phyloP scores from a whole-genome alignment of 2,797 vertebrate species.

The Typhlichthys eigenmanni region DNA sequence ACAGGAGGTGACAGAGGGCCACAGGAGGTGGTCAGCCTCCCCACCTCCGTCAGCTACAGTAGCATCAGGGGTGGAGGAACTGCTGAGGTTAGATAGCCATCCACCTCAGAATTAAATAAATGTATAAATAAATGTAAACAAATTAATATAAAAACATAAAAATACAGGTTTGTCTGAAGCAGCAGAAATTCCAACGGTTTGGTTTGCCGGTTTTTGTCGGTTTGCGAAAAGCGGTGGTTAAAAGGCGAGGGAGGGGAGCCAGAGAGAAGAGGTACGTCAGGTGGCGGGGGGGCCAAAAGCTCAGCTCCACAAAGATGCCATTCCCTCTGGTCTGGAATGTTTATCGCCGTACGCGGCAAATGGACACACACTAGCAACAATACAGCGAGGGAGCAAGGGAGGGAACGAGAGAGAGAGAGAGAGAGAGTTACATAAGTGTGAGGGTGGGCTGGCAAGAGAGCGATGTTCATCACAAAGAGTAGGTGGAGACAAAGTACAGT shows the following conservation, averaged over 20 bases:
- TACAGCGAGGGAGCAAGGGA: conserved; percentile 8
- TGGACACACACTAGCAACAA: conserved; percentile 68
- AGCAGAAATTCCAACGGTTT: no score
- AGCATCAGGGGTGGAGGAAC: not conserved
- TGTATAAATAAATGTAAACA: no score
- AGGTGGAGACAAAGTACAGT: conserved; percentile 18
- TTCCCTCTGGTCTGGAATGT: conserved; percentile 58
- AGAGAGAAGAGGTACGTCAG: no score
- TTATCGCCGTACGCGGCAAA: conserved; percentile 68
- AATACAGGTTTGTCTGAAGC: no score
- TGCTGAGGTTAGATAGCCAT: no score
- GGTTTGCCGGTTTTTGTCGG: no score
- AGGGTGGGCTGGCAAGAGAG: conserved; percentile 1
- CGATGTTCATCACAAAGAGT: not conserved
- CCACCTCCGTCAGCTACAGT: conserved; percentile 17
- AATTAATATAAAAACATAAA: no score
- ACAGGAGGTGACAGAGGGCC: conserved; percentile 4
- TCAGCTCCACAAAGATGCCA: conserved; percentile 44
- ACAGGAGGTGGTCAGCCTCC: not conserved
- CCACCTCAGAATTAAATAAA: no score
- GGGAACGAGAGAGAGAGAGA: not conserved
- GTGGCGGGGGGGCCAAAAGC: not conserved
- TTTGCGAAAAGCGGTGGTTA: no score
- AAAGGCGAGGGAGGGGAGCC: not conserved
- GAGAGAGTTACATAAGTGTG: not conserved